A percentile compares a stretch with the other conserved stretches of the same genome.
Evolutionary conservation across 1,140 invertebrate species (phyloP).

Genomic region (Drosophila albomicans): DNA sequence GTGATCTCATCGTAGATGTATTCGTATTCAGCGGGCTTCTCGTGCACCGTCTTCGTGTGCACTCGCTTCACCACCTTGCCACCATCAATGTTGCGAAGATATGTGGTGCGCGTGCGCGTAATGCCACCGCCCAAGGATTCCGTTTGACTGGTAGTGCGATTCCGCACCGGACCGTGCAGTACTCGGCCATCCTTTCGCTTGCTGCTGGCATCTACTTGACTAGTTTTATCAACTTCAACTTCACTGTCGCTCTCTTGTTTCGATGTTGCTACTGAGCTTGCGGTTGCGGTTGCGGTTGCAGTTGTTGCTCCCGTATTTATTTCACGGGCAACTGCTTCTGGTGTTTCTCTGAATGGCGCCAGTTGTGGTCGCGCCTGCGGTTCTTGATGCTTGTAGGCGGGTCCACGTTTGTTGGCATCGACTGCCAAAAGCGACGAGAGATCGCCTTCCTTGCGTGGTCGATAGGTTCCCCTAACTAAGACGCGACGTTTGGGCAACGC

Average conservation of each 20-base stretch:
- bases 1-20: constrained; percentile 64
- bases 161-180: constrained; percentile 31
- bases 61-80: constrained; percentile 70
- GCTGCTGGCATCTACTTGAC: no score
- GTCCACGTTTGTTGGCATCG: constrained; percentile 57
- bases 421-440: constrained; percentile 64
- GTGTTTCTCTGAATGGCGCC: neutral
- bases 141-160: constrained; percentile 59
- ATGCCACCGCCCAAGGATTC: constrained; percentile 64
- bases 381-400: constrained; percentile 17
- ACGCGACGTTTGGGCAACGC: constrained; percentile 39
- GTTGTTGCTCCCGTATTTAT: no score
- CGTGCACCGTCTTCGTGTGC: constrained; percentile 67
- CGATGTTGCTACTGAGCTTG: no score
- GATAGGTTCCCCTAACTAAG: constrained; percentile 61
- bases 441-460: constrained; percentile 65
- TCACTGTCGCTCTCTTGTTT: no score
- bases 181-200: constrained; percentile 5
- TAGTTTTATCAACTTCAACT: no score
- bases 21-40: constrained; percentile 73
- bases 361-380: neutral
- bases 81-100: constrained; percentile 53
- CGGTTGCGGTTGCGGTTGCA: no score
- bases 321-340: no score
- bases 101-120: constrained; percentile 69